These are phyloP conservation scores for Tetramorium alpestre DNA, from an alignment of 1,140 invertebrate species.

Conservation along the genomic window DNA sequence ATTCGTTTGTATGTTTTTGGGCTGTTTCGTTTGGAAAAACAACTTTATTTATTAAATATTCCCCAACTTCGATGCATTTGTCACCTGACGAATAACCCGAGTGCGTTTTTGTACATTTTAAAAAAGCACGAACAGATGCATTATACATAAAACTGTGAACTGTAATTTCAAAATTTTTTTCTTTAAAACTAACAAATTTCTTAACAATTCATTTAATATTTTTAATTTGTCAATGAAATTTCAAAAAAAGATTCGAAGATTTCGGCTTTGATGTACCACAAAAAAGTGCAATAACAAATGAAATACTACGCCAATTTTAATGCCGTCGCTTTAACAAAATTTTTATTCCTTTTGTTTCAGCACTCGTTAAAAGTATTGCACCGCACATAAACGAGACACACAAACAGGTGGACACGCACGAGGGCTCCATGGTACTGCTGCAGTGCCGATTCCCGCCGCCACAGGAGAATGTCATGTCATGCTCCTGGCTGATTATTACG, in stretches of 20 bases:
- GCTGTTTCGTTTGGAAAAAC: neutral
- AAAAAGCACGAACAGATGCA: neutral
- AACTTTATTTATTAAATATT: neutral
- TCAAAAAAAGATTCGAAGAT: neutral
- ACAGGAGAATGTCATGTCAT: constrained; percentile 77
- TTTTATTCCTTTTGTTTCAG: constrained; percentile 67
- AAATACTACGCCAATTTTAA: neutral
- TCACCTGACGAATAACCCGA: constrained; percentile 10
- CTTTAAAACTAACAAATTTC: neutral
- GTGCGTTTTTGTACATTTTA: neutral
- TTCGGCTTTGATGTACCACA: neutral
- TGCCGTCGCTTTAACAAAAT: no score
- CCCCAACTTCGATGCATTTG: neutral
- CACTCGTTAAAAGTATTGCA: constrained; percentile 62
- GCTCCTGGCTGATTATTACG: constrained; percentile 83
- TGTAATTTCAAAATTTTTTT: neutral
- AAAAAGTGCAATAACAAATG: neutral
- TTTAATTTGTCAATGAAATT: constrained; percentile 17
- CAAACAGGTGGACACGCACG: constrained; percentile 82
- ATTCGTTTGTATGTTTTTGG: constrained; percentile 2
- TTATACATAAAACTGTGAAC: neutral
- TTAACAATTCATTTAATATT: neutral
- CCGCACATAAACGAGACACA: constrained; percentile 79
- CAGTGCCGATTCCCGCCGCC: constrained; percentile 81
- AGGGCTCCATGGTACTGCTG: constrained; percentile 82